These are phyloP conservation scores for Drosophila seguyi DNA, from an alignment of 1,140 invertebrate species.

Conservation along the genomic window DNA sequence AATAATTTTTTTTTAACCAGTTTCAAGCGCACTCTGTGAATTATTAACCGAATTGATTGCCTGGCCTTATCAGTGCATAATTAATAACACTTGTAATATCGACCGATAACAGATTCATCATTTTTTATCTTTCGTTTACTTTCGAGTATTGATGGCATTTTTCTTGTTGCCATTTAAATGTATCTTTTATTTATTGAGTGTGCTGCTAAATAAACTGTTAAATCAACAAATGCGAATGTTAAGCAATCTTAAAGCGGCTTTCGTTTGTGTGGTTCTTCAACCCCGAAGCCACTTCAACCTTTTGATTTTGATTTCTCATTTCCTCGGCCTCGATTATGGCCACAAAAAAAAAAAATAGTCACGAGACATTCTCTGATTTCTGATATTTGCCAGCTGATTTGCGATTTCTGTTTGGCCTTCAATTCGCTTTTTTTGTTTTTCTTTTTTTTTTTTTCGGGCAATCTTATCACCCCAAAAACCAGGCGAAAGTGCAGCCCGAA, in stretches of 20 bases:
- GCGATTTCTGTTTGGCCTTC: constrained; percentile 34
- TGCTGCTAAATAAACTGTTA: not conserved
- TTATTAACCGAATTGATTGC: constrained; percentile 1
- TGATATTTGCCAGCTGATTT: constrained; percentile 38
- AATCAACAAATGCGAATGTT: not conserved
- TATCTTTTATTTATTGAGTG: constrained; percentile 4
- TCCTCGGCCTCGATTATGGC: constrained; percentile 18
- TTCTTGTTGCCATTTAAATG: not conserved
- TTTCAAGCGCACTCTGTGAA: not conserved
- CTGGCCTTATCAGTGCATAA: not conserved
- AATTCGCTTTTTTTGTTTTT: not conserved
- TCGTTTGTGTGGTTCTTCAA: not conserved
- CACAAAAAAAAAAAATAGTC: constrained; percentile 33
- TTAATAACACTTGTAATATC: constrained; percentile 22
- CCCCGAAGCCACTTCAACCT: not conserved
- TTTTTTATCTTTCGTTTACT: constrained; percentile 5
- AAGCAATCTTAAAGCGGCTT: not conserved
- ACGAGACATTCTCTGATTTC: constrained; percentile 66
- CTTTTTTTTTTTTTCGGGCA: constrained; percentile 17
- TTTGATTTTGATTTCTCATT: constrained; percentile 23
- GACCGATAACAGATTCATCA: constrained; percentile 19
- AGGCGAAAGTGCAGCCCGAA: constrained; percentile 33
- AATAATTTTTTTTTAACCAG: too few species aligned
- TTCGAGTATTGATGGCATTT: constrained; percentile 2
- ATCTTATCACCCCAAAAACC: constrained; percentile 58